phyloP scores from a whole-genome alignment of 2,797 vertebrate genomes.

The Hemibagrus guttatus region DNA sequence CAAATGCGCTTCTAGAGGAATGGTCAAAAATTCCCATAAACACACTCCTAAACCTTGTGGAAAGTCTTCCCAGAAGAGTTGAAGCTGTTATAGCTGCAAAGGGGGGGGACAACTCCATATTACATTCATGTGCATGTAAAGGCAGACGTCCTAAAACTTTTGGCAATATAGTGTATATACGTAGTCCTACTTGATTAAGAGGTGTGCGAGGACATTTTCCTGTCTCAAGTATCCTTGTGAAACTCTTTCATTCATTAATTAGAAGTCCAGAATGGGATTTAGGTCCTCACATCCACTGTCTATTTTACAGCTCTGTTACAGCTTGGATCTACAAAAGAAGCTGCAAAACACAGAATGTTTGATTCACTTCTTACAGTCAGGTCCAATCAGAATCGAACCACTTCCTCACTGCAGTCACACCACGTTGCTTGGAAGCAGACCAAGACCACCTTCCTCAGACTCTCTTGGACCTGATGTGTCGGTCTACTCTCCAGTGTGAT shows the following conservation, averaged over 20 bases:
- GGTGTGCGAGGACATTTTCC: not conserved
- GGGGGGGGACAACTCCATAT: no score
- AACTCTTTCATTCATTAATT: not conserved
- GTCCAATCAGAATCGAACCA: not conserved
- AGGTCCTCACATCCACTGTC: not conserved
- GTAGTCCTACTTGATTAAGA: not conserved
- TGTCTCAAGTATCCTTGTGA: not conserved
- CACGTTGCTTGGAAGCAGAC: not conserved
- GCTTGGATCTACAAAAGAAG: not conserved
- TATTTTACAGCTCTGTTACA: not conserved
- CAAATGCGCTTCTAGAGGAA: no score
- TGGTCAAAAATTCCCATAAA: no score
- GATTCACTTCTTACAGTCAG: not conserved
- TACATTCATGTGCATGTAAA: no score
- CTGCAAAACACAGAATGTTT: not conserved
- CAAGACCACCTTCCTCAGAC: slow-evolving; percentile 58
- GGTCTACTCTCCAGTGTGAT: not conserved
- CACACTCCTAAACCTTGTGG: no score
- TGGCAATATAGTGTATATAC: no score
- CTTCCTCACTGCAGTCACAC: not conserved
- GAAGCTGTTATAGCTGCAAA: no score
- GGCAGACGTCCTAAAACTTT: no score
- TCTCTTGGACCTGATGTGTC: slow-evolving; percentile 45
- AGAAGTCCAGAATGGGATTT: not conserved
- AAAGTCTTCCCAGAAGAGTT: no score